These are phyloP conservation scores for Hirundichthys speculiger DNA, from an alignment of 2,113 vertebrate genomes.

Conservation along the genomic window DNA sequence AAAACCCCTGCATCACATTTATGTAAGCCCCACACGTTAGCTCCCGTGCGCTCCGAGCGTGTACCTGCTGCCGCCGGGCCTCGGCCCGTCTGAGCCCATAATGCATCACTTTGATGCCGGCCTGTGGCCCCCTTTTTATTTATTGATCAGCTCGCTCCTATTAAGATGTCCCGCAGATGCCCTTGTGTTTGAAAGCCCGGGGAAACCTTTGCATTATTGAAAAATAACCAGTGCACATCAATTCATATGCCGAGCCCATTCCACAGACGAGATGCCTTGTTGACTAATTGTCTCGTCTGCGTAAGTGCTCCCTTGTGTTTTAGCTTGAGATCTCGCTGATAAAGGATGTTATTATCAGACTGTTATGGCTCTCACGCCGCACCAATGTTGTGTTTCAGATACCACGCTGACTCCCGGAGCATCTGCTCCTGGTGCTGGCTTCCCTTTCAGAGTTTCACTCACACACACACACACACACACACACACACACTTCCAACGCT, in stretches of 20 bases:
- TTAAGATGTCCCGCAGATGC: constrained; percentile 63
- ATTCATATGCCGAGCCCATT: constrained; percentile 15
- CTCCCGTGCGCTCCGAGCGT: not conserved
- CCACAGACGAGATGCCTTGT: constrained; percentile 29
- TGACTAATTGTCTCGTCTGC: constrained; percentile 54
- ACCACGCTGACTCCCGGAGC: not conserved
- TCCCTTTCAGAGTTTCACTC: constrained; percentile 32
- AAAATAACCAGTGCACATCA: constrained; percentile 38
- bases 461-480: constrained; percentile 10
- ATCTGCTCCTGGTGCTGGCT: constrained; percentile 11
- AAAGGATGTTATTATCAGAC: constrained; percentile 30
- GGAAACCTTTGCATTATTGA: constrained; percentile 67
- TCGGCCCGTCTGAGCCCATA: constrained; percentile 32
- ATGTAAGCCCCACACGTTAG: constrained; percentile 32
- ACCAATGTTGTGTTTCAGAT: constrained; percentile 17
- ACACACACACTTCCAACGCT: constrained; percentile 19
- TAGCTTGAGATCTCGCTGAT: constrained; percentile 28
- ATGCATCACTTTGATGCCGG: constrained; percentile 41
- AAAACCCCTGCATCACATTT: constrained; percentile 68
- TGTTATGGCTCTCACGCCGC: constrained; percentile 12
- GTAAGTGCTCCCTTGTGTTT: constrained; percentile 41
- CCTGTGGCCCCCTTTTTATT: constrained; percentile 59
- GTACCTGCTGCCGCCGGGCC: constrained; percentile 20
- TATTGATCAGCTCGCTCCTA: constrained; percentile 66
- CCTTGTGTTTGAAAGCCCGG: constrained; percentile 46